Evolutionary conservation across 2,888 invertebrate species (phyloP).

Genomic region (Pachydiplax longipennis): DNA sequence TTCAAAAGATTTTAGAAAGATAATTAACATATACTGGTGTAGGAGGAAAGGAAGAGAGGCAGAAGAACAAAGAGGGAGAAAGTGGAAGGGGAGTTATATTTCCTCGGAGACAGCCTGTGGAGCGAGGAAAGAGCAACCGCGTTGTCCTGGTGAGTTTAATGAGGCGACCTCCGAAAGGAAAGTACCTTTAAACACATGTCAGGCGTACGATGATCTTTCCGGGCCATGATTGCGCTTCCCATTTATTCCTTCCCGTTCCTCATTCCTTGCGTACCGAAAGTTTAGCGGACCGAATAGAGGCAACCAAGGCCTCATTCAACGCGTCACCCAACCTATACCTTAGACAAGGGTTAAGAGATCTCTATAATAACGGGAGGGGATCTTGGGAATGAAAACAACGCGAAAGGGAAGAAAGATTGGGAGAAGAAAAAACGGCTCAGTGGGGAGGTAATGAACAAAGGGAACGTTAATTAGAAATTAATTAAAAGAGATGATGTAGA

Average conservation of each 20-base stretch:
- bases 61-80: background rate
- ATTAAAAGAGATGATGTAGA: background rate
- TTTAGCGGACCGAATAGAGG: background rate
- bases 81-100: background rate
- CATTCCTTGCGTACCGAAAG: background rate
- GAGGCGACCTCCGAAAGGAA: slow-evolving; percentile 2
- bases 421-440: background rate
- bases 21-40: too few relatives aligned
- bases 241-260: background rate
- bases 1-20: too few relatives aligned
- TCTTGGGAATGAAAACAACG: background rate
- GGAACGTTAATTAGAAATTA: background rate
- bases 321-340: background rate
- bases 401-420: background rate
- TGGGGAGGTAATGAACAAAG: background rate
- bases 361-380: background rate
- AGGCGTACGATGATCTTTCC: slow-evolving; percentile 26
- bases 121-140: background rate
- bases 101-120: background rate
- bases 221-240: background rate
- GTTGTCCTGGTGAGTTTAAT: slow-evolving; percentile 25
- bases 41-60: background rate
- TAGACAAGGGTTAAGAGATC: background rate
- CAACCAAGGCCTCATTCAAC: background rate
- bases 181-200: slow-evolving; percentile 34